phyloP scores from a whole-genome alignment of 2,113 vertebrate genomes.

The Marcusenius ussheri region DNA sequence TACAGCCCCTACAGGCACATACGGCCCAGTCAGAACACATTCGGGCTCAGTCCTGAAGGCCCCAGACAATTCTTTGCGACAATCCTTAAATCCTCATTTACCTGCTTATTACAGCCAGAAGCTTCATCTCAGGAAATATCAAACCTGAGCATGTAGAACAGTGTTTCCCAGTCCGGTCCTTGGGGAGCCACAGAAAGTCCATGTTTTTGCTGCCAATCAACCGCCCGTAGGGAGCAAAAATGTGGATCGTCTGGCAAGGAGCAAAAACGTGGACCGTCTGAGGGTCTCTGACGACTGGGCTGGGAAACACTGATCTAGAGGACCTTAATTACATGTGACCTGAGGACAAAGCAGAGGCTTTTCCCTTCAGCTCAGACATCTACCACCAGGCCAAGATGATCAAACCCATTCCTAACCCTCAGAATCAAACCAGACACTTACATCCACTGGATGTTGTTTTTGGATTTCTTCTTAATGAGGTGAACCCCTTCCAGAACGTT shows the following conservation, averaged over 20 bases:
- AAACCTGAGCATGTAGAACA: neutral
- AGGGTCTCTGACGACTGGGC: neutral
- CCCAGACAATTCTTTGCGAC: neutral
- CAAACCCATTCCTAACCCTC: neutral
- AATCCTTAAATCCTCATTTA: neutral
- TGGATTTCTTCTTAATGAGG: conserved; percentile 89
- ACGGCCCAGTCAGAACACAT: conserved; percentile 8
- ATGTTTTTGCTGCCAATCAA: neutral
- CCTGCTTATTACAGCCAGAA: neutral
- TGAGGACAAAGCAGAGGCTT: too few species aligned
- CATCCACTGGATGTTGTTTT: conserved; percentile 90
- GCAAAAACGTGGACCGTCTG: neutral
- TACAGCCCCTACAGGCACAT: conserved; percentile 64
- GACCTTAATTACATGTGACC: neutral
- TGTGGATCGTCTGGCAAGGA: neutral
- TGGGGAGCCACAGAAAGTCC: neutral
- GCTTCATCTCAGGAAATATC: neutral
- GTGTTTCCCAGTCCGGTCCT: neutral
- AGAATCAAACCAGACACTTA: conserved; percentile 57
- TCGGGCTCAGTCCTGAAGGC: neutral
- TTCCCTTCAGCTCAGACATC: neutral
- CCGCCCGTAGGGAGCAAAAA: neutral
- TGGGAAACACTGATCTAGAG: neutral
- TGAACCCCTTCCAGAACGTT: conserved; percentile 90
- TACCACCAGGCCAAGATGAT: neutral